A percentile compares a stretch with the other conserved stretches of the same genome.
These are phyloP conservation scores for Pectinophora gossypiella DNA, from an alignment of 1,140 invertebrate genomes.

Conservation along the genomic window DNA sequence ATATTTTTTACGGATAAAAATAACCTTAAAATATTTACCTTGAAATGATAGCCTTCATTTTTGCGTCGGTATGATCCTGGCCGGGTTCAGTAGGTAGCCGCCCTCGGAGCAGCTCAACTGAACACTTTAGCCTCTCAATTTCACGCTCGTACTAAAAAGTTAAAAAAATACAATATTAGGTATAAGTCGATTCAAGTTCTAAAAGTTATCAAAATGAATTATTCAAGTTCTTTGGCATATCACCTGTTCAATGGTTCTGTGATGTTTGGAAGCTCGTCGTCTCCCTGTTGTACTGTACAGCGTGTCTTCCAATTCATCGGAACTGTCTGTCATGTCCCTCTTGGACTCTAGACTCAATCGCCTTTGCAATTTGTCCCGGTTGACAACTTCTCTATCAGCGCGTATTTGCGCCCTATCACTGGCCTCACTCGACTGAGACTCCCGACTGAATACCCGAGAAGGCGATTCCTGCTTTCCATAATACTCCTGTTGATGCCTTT, in stretches of 20 bases:
- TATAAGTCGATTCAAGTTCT: too few relatives aligned
- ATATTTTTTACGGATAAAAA: too few relatives aligned
- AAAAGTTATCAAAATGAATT: too few relatives aligned
- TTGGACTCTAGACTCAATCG: conserved; percentile 84
- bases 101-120: conserved; percentile 82
- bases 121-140: conserved; percentile 86
- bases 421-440: conserved; percentile 56
- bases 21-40: too few relatives aligned
- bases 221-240: too few relatives aligned
- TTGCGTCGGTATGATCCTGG: conserved; percentile 80
- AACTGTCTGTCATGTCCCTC: conserved; percentile 81
- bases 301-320: conserved; percentile 78
- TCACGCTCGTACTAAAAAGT: conserved; percentile 81
- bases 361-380: conserved; percentile 69
- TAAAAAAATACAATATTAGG: conserved; percentile 3
- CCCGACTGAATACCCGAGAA: conserved; percentile 41
- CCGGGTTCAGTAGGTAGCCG: conserved; percentile 77
- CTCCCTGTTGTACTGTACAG: conserved; percentile 70
- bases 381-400: conserved; percentile 32
- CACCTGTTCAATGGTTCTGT: conserved; percentile 81
- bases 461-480: conserved; percentile 56
- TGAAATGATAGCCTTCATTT: conserved; percentile 88
- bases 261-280: conserved; percentile 75
- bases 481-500: conserved; percentile 61
- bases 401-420: conserved; percentile 44